phyloP scores from a whole-genome alignment of 2,113 vertebrate species.

The Hemiscyllium ocellatum region DNA sequence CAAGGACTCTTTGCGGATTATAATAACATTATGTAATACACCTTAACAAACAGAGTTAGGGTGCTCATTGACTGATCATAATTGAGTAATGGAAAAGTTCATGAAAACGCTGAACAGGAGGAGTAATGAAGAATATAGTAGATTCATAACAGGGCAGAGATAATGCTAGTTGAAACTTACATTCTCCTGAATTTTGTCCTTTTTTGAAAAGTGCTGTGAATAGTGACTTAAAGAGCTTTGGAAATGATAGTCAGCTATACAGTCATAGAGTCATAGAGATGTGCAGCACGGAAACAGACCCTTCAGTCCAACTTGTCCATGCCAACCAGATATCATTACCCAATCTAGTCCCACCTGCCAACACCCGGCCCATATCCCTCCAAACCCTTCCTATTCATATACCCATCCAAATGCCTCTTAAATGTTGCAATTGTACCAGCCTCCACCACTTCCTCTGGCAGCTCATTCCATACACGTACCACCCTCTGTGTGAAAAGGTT shows the following conservation, averaged over 20 bases:
- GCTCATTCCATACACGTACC: too few species aligned
- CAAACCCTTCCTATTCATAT: too few species aligned
- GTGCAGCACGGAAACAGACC: too few species aligned
- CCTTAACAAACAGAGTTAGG: not conserved
- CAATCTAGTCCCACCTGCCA: too few species aligned
- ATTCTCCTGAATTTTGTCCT: not conserved
- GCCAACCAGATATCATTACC: too few species aligned
- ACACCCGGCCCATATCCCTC: too few species aligned
- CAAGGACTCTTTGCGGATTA: not conserved
- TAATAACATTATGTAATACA: constrained; percentile 28
- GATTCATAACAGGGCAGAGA: not conserved
- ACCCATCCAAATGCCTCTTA: too few species aligned
- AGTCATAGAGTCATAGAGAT: too few species aligned
- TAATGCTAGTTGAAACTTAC: not conserved
- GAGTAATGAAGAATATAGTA: not conserved
- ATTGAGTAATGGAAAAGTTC: not conserved
- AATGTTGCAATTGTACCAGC: too few species aligned
- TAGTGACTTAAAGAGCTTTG: not conserved
- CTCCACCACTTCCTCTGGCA: too few species aligned
- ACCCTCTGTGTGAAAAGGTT: too few species aligned
- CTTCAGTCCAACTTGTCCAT: too few species aligned
- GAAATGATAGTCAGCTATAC: not conserved
- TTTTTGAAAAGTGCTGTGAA: not conserved
- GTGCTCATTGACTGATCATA: not conserved
- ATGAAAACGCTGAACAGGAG: not conserved